Evolutionary conservation across 2,113 vertebrate species (phyloP).

Genomic region (Tachuris rubrigastra): DNA sequence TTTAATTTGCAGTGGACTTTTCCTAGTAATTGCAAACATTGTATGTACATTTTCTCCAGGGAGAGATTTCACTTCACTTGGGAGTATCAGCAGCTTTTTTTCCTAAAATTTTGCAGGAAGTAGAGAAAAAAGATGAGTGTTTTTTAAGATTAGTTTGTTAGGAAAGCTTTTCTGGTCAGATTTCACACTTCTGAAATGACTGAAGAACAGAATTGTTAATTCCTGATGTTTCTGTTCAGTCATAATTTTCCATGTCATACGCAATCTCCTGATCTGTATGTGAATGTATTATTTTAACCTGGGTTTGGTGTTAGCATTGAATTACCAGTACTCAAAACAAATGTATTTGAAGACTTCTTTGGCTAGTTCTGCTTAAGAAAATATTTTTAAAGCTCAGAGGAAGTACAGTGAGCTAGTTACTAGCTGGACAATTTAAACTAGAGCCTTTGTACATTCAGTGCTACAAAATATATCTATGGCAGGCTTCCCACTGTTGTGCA

Average conservation of each 20-base stretch:
- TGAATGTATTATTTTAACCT: conserved; percentile 40
- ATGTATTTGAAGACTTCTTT: conserved; percentile 28
- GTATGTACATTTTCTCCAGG: background rate
- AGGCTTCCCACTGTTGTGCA: conserved; percentile 1
- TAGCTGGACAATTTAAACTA: conserved; percentile 34
- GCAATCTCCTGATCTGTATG: background rate
- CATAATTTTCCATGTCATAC: background rate
- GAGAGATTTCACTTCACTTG: background rate
- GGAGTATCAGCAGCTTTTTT: background rate
- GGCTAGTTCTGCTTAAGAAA: conserved; percentile 38
- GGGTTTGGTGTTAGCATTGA: background rate
- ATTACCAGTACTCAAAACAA: conserved; percentile 14
- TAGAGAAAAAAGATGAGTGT: background rate
- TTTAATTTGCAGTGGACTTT: background rate
- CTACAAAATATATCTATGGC: background rate
- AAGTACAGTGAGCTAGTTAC: background rate
- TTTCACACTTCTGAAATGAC: background rate
- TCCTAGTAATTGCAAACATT: background rate
- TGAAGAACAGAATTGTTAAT: background rate
- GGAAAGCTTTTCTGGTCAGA: background rate
- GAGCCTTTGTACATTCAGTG: background rate
- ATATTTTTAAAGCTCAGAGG: conserved; percentile 52
- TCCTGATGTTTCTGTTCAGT: conserved; percentile 2
- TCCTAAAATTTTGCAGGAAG: background rate
- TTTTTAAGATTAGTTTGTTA: background rate